Percentiles rank a stretch among this genome's conserved stretches.
phyloP scores from a whole-genome alignment of 2,888 invertebrate species.

The Pachycephus smyrnensis region DNA sequence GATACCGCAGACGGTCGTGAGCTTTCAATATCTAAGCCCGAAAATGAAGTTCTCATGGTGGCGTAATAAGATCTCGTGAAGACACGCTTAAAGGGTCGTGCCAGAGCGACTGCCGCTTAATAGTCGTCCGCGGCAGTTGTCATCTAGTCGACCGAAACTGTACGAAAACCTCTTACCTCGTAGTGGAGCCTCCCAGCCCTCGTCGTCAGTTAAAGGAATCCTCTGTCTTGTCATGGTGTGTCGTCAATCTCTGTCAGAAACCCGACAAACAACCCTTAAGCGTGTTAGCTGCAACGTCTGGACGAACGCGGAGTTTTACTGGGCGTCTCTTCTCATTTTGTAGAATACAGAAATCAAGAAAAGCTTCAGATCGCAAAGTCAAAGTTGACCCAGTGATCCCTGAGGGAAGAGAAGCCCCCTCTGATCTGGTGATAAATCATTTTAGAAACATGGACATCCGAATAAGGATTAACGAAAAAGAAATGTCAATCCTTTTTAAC shows the following conservation, averaged over 20 bases:
- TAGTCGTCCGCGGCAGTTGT: neutral
- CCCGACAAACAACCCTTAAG: neutral
- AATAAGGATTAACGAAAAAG: neutral
- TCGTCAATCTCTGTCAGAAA: constrained; percentile 10
- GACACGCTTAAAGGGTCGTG: constrained; percentile 56
- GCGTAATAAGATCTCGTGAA: constrained; percentile 77
- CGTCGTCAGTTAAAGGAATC: constrained; percentile 27
- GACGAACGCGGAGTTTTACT: too few species aligned
- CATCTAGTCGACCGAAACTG: neutral
- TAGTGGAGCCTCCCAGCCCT: constrained; percentile 30
- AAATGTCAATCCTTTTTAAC: neutral
- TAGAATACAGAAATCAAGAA: neutral
- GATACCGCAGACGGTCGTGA: constrained; percentile 60
- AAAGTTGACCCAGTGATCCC: neutral
- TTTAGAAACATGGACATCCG: neutral
- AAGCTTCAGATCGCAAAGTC: neutral
- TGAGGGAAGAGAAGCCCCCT: too few species aligned
- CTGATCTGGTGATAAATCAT: neutral
- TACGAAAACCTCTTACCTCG: constrained; percentile 45
- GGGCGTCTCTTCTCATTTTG: neutral
- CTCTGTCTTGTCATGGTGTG: constrained; percentile 13
- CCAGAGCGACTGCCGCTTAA: constrained; percentile 8
- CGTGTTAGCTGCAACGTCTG: neutral
- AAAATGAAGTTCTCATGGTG: constrained; percentile 74
- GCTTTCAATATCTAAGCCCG: constrained; percentile 65